A percentile compares a stretch with the other conserved stretches of the same genome.
phyloP scores from a whole-genome alignment of 2,113 vertebrate genomes.

The Synchiropus splendidus region DNA sequence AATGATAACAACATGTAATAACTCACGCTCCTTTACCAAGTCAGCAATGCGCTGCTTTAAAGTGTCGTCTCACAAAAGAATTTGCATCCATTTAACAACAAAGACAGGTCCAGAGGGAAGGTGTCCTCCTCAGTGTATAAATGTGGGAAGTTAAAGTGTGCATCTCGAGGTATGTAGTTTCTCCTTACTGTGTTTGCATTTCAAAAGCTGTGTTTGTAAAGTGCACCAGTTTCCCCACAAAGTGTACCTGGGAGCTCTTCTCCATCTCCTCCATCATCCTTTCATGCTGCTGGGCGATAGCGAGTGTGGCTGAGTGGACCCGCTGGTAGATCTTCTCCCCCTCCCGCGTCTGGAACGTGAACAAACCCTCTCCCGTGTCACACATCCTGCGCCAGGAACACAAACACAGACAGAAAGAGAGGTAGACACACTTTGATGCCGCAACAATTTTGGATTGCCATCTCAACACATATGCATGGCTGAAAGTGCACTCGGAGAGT shows the following conservation, averaged over 20 bases:
- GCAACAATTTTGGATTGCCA: conserved; percentile 25
- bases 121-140: too few relatives aligned
- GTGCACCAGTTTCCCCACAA: too few relatives aligned
- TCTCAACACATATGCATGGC: conserved; percentile 11
- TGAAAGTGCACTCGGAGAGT: conserved; percentile 8
- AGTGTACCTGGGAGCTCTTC: conserved; percentile 88
- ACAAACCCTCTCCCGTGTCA: conserved; percentile 97
- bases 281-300: conserved; percentile 96
- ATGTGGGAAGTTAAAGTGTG: too few relatives aligned
- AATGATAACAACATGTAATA: not conserved
- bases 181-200: too few relatives aligned
- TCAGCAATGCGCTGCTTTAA: too few relatives aligned
- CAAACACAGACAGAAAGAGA: conserved; percentile 37
- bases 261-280: conserved; percentile 96
- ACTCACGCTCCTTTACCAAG: too few relatives aligned
- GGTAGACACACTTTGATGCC: conserved; percentile 38
- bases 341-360: conserved; percentile 98
- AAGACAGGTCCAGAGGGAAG: too few relatives aligned
- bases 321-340: conserved; percentile 99
- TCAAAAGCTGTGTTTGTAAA: too few relatives aligned
- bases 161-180: too few relatives aligned
- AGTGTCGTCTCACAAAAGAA: too few relatives aligned
- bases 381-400: conserved; percentile 86
- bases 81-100: too few relatives aligned
- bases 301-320: conserved; percentile 94